Evolutionary conservation across 1,140 invertebrate species (phyloP).

Genomic region (Phenacoccus solenopsis): DNA sequence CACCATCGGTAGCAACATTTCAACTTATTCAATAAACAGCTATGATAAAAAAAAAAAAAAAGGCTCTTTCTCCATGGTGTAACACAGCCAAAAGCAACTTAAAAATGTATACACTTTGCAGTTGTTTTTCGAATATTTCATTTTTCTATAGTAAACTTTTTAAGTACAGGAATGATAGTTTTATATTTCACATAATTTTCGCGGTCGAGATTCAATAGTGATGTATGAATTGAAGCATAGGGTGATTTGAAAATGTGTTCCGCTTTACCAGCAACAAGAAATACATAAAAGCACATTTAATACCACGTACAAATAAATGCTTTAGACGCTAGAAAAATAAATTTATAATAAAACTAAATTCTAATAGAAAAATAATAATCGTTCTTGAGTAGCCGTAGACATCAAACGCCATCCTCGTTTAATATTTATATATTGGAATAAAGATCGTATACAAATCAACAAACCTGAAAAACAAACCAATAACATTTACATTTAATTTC

Average conservation of each 20-base stretch:
- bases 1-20: no score
- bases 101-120: no score
- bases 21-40: no score
- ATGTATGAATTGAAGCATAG: no score
- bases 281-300: background rate
- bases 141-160: no score
- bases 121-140: no score
- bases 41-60: no score
- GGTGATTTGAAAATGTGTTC: background rate
- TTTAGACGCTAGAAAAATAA: background rate
- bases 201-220: no score
- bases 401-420: conserved; percentile 76
- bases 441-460: conserved; percentile 71
- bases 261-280: background rate
- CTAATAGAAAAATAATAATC: conserved; percentile 76
- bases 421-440: conserved; percentile 79
- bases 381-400: conserved; percentile 70
- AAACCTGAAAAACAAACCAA: conserved; percentile 43
- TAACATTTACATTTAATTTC: conserved; percentile 18
- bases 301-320: background rate
- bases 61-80: no score
- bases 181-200: no score
- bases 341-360: background rate
- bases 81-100: no score
- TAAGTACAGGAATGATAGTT: background rate